Evolutionary conservation across 2,113 vertebrate genomes (phyloP).

Genomic region (Lanius collurio): DNA sequence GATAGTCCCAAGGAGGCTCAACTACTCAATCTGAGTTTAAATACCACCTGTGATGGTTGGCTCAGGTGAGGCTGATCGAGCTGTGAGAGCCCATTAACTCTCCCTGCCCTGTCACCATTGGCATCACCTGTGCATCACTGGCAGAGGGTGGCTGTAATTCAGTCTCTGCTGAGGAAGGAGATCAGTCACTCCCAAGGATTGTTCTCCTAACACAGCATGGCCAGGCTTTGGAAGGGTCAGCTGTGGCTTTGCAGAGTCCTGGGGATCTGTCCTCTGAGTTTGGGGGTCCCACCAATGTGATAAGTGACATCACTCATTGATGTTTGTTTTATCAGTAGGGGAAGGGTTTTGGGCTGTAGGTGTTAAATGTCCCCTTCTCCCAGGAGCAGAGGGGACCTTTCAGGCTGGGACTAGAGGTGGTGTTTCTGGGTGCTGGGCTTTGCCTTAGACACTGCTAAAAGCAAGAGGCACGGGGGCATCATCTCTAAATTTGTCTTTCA

Average conservation of each 20-base stretch:
- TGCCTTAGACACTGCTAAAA: background rate
- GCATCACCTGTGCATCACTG: rapidly evolving
- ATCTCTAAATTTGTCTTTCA: background rate
- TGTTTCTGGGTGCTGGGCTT: background rate
- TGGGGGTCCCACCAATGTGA: background rate
- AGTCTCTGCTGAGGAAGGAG: too few species aligned
- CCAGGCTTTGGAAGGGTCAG: background rate
- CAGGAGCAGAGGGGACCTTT: background rate
- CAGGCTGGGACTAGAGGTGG: background rate
- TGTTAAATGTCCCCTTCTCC: background rate
- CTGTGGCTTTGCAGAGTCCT: background rate
- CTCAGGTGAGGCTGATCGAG: background rate
- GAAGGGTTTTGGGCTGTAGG: background rate
- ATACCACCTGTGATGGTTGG: background rate
- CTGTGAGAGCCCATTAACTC: rapidly evolving
- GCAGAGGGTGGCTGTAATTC: background rate
- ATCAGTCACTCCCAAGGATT: rapidly evolving
- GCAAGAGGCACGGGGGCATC: background rate
- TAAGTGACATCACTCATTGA: background rate
- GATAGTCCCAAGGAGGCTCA: rapidly evolving
- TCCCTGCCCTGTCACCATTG: background rate
- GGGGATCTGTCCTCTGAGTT: background rate
- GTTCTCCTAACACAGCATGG: rapidly evolving
- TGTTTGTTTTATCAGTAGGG: rapidly evolving
- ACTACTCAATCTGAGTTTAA: rapidly evolving